Base-by-base conservation (phyloP, 1,140 invertebrate genomes). In the Aphidius ervi region DNA sequence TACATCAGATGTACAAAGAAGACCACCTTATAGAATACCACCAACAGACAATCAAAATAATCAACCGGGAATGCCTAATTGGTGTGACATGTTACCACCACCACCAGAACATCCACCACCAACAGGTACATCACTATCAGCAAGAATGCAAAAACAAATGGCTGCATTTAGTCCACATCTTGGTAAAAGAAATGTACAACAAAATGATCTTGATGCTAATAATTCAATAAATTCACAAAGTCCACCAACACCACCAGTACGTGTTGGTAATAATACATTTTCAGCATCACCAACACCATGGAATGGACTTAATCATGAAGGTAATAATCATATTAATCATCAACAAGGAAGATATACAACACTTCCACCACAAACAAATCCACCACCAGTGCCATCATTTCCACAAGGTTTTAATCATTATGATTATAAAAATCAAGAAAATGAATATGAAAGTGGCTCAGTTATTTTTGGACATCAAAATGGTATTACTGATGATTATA, bases 71-170 rank as follows among this genome's bases (percentile, higher is more conserved):
- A 66, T 87, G 61, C 85, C 89, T 0, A 91, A 90, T 73, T 91
- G 88, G 88, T 87, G 85, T 16, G 89, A 91, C 67, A 85, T 90
- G 68, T 77, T 91, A 39, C 90, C 90, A 7, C 90, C 89, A 48
- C 89, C 90, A 2, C 90, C 90, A 0, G 87, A 91, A 65, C 88
- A 91, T 75, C 89, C 90, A 9, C 89, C 90, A 5, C 88, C 88
- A 6, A 66, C 66, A 8, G 69, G 62, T 20, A 72, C 72, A 52
- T 70, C 71, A 8, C 47, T 73, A 2, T 59, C 65, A 49, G 65
- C 67, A 9, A 69, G 70, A 53, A 69, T 73, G 52, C 71, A 73
- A 39, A 67, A 74, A 53, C 68, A 67, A 41, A 62, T 63, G 16
- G 70, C 69, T 0, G 68, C 75, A 5, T 78, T 78, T 40, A 79